These are phyloP conservation scores for Polyploca ridens DNA, from an alignment of 2,888 invertebrate genomes.

Conservation along the genomic window DNA sequence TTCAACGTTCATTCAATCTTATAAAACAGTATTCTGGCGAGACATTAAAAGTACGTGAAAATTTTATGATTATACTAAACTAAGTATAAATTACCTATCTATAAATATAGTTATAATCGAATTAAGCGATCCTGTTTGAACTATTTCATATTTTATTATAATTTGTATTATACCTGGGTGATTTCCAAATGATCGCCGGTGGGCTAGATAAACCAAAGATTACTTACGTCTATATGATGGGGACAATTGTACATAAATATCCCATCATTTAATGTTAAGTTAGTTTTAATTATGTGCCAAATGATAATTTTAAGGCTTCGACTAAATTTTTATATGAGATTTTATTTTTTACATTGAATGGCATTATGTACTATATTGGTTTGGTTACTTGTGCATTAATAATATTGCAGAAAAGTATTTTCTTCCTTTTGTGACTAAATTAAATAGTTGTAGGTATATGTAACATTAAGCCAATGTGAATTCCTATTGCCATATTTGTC, in stretches of 20 bases:
- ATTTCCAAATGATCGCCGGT: constrained; percentile 68
- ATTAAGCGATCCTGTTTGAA: constrained; percentile 61
- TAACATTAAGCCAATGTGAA: constrained; percentile 72
- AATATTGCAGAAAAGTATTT: constrained; percentile 58
- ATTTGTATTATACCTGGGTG: constrained; percentile 52
- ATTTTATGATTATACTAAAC: constrained; percentile 16
- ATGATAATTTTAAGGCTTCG: constrained; percentile 66
- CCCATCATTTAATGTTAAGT: constrained; percentile 60
- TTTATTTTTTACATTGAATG: constrained; percentile 67
- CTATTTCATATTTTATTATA: constrained; percentile 67
- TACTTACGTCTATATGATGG: constrained; percentile 65
- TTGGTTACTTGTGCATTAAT: constrained; percentile 68
- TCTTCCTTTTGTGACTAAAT: constrained; percentile 51
- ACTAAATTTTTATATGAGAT: constrained; percentile 53
- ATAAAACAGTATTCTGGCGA: constrained; percentile 38
- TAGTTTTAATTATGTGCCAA: constrained; percentile 72
- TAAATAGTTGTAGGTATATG: constrained; percentile 45
- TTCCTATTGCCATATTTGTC: constrained; percentile 80
- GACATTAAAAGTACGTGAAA: constrained; percentile 2
- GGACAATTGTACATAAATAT: constrained; percentile 72
- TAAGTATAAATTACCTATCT: constrained; percentile 24
- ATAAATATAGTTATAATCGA: constrained; percentile 38
- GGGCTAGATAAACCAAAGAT: constrained; percentile 84
- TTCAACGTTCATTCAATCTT: constrained; percentile 7
- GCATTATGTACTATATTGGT: constrained; percentile 72